phyloP scores from a whole-genome alignment of 2,888 invertebrate genomes.

The Nomada goodeniana region DNA sequence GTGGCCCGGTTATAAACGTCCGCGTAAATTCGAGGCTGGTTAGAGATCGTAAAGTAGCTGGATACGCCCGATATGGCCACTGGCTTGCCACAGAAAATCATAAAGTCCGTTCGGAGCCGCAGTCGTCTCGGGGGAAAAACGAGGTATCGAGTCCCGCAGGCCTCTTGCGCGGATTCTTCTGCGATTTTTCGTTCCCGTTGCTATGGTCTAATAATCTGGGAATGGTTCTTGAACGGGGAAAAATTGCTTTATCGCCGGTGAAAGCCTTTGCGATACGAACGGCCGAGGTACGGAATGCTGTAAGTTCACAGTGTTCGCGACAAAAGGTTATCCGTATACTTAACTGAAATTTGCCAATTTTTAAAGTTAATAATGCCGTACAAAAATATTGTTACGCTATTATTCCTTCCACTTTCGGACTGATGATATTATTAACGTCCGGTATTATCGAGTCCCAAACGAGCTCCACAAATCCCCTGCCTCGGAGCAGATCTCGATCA shows the following conservation, averaged over 20 bases:
- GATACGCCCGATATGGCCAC: slow-evolving; percentile 66
- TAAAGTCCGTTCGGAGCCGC: slow-evolving; percentile 72
- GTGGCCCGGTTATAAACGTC: slow-evolving; percentile 80
- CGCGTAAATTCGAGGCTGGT: slow-evolving; percentile 81
- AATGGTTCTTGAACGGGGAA: not conserved
- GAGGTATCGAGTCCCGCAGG: slow-evolving; percentile 14
- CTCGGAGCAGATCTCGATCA: too few relatives aligned
- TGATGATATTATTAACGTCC: too few relatives aligned
- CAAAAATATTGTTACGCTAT: too few relatives aligned
- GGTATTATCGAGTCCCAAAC: too few relatives aligned
- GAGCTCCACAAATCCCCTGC: too few relatives aligned
- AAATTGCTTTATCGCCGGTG: not conserved
- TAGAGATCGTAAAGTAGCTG: slow-evolving; percentile 75
- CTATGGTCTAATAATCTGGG: not conserved
- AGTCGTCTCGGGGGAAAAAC: slow-evolving; percentile 28
- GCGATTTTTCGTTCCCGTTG: slow-evolving; percentile 21
- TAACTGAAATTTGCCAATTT: too few relatives aligned
- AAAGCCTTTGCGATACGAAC: too few relatives aligned
- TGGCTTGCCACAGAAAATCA: slow-evolving; percentile 72
- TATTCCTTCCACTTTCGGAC: too few relatives aligned
- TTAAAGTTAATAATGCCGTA: too few relatives aligned
- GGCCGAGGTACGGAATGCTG: too few relatives aligned
- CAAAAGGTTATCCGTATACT: too few relatives aligned
- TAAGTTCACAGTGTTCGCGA: too few relatives aligned
- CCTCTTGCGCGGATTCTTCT: slow-evolving; percentile 44